Percentiles rank a stretch among this genome's conserved stretches.
These are phyloP conservation scores for Oscheius sp. DNA, from an alignment of 1,140 invertebrate species.

Conservation along the genomic window DNA sequence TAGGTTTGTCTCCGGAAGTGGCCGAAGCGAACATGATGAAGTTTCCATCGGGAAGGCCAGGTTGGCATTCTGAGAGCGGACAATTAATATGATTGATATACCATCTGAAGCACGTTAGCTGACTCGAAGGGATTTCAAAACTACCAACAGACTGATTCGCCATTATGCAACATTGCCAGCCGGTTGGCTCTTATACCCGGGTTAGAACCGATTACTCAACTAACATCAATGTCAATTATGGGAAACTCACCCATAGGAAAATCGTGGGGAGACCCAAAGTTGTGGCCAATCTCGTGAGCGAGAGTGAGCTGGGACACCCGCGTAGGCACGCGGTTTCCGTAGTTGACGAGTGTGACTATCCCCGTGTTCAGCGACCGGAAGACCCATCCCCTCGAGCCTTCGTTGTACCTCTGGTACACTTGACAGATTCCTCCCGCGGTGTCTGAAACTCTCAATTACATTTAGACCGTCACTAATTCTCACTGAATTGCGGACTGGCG, in stretches of 20 bases:
- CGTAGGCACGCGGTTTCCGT: constrained; percentile 89
- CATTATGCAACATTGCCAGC: too few species aligned
- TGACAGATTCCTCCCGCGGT: constrained; percentile 98
- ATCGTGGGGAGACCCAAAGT: constrained; percentile 98
- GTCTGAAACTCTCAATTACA: constrained; percentile 65
- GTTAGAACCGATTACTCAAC: too few species aligned
- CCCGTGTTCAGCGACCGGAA: constrained; percentile 96
- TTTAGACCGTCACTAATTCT: not conserved
- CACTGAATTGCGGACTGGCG: constrained; percentile 72
- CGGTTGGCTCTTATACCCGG: too few species aligned
- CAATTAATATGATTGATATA: not conserved
- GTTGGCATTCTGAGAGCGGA: constrained; percentile 72
- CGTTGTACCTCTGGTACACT: constrained; percentile 92
- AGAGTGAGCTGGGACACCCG: constrained; percentile 95
- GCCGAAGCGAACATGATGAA: constrained; percentile 97
- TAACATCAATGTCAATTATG: too few species aligned
- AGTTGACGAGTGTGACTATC: constrained; percentile 98
- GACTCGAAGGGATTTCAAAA: too few species aligned
- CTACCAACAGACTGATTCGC: not conserved
- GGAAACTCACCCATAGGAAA: constrained; percentile 69
- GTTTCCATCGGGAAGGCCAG: constrained; percentile 87
- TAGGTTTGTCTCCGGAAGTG: constrained; percentile 84
- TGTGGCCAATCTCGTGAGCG: constrained; percentile 98
- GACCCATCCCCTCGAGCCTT: constrained; percentile 85
- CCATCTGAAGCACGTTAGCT: too few species aligned